Conservation (phyloP, 2,113 vertebrate genomes). For the Rhabdomys dilectus region DNA sequence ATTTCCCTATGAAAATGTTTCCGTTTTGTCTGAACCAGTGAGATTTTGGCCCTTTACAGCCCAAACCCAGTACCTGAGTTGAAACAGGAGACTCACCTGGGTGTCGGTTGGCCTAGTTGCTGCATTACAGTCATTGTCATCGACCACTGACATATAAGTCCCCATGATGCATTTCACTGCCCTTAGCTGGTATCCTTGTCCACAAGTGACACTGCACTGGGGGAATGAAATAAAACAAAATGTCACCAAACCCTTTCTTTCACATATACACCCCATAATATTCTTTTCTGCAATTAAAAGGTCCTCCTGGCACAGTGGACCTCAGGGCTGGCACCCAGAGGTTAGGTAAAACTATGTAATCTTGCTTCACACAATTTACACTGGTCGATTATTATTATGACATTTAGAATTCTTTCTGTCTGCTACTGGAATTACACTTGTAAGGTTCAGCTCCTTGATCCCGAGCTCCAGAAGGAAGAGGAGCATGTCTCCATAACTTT, state of each 20-base stretch:
- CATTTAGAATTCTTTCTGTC: not conserved
- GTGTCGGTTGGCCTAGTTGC: constrained; percentile 94
- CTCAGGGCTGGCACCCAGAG: not conserved
- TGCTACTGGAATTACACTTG: not conserved
- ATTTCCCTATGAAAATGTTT: not conserved
- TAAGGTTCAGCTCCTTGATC: not conserved
- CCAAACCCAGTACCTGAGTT: not conserved
- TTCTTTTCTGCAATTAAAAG: not conserved
- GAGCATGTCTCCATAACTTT: not conserved
- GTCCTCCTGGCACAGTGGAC: not conserved
- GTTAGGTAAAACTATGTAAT: not conserved
- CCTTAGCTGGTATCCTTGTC: constrained; percentile 96
- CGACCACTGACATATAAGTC: constrained; percentile 92
- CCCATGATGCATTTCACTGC: constrained; percentile 96
- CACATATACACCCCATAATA: not conserved
- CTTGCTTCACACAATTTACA: not conserved
- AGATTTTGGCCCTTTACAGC: no score
- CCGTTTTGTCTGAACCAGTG: accelerated
- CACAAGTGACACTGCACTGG: constrained; percentile 96
- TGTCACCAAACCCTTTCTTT: not conserved
- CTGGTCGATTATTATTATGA: not conserved
- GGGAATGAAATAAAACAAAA: constrained; percentile 55
- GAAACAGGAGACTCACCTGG: constrained; percentile 88
- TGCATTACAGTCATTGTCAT: constrained; percentile 96
- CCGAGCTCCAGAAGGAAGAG: not conserved